Conservation (phyloP, 2,797 vertebrate species). For the Protonibea diacanthus region DNA sequence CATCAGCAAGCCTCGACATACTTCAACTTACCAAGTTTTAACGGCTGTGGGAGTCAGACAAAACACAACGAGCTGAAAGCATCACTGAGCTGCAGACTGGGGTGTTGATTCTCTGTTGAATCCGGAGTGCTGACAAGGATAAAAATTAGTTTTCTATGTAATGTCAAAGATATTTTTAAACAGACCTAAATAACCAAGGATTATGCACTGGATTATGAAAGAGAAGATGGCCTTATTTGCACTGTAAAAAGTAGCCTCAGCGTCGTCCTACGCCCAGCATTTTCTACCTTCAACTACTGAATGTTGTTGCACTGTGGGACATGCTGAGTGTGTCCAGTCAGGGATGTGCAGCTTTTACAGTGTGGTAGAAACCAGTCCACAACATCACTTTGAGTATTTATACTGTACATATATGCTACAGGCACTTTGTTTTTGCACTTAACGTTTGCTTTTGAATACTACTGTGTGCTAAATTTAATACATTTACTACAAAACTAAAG, state of each 20-base stretch:
- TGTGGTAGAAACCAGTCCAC: slow-evolving; percentile 4
- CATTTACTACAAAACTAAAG: slow-evolving; percentile 18
- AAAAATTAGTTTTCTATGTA: slow-evolving; percentile 4
- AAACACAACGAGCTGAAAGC: slow-evolving; percentile 9
- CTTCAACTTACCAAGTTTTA: neutral
- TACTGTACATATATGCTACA: neutral
- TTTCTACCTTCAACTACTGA: slow-evolving; percentile 22
- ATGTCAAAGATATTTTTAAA: slow-evolving; percentile 16
- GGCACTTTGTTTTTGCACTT: slow-evolving; percentile 15
- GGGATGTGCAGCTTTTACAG: neutral
- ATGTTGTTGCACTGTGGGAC: slow-evolving; percentile 20
- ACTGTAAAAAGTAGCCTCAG: slow-evolving; percentile 11
- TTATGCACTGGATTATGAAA: slow-evolving; percentile 31
- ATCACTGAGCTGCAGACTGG: neutral
- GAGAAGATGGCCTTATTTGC: neutral
- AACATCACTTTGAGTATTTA: neutral
- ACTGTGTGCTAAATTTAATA: slow-evolving; percentile 13
- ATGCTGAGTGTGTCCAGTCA: neutral
- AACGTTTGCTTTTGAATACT: slow-evolving; percentile 17
- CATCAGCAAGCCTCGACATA: neutral
- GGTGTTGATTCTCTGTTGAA: slow-evolving; percentile 3
- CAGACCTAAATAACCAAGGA: slow-evolving; percentile 1
- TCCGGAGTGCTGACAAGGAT: neutral
- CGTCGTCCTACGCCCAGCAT: neutral
- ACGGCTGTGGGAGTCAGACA: neutral